Base-by-base conservation (phyloP, 2,888 invertebrate genomes). In the Oscheius sp. region DNA sequence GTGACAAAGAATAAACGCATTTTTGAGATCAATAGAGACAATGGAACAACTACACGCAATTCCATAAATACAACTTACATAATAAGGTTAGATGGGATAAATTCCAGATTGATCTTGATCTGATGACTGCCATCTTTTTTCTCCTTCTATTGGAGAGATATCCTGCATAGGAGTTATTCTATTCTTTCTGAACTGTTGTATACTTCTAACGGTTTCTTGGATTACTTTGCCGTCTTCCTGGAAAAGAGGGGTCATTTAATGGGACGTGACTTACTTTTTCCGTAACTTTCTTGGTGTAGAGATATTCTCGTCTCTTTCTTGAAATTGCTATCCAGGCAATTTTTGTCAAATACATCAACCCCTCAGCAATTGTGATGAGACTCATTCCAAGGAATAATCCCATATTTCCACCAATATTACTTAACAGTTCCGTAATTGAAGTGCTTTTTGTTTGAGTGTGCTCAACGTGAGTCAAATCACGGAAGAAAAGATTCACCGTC, bases 371-470 rank as follows among this genome's bases (percentile, higher is more conserved):
- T 1, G 87, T 86, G 45, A 88, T 78, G n/a, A 88, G 73, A n/a
- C 82, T 82, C 85, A 88, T 87, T n/a, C 88, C 88, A 66, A 88
- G 70, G 69, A 87, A 88, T 75, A 88, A 76, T 9, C 88, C 88
- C 86, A 88, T 86, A 69, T 86, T 88, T 7, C 88, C 88, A 52
- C 88, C 88, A 70, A 88, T 86, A 78, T 87, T 84, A 79, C 81
- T 81, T 52, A 82, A 76, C 13, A 80, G 70, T 71, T 85, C 81
- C 7, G 79, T 83, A 27, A 85, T 59, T 9, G 83, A 75, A 45
- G 78, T 77, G 25, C 77, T 79, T 46, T 84, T 80, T 61, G 80
- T 78, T 72, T 86, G 86, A 25, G 76, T 79, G 73, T 87, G 87
- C 69, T 87, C 82, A 1, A 85, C 85, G 53, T 85, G 84, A 45